A percentile compares a stretch with the other conserved stretches of the same genome.
These are phyloP conservation scores for Sphecodes monilicornis DNA, from an alignment of 2,888 invertebrate species.

Conservation along the genomic window DNA sequence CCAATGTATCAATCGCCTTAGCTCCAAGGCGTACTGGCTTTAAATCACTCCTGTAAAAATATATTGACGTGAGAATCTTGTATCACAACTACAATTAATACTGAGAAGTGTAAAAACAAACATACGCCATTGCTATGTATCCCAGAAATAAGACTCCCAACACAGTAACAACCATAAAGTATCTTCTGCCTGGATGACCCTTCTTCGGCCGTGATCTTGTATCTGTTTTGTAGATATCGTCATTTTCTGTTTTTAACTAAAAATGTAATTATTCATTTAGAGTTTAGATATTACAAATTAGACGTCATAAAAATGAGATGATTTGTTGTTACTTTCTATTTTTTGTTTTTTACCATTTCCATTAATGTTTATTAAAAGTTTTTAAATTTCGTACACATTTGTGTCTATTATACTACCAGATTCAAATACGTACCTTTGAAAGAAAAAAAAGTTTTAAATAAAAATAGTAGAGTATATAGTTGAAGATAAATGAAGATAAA, in stretches of 20 bases:
- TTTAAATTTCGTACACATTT: neutral
- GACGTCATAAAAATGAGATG: neutral
- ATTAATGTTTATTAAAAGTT: neutral
- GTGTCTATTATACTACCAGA: neutral
- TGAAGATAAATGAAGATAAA: neutral
- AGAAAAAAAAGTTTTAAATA: neutral
- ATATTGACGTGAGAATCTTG: neutral
- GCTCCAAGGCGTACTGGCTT: slow-evolving; percentile 77
- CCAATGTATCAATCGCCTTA: slow-evolving; percentile 89
- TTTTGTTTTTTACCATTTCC: neutral
- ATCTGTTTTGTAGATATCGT: slow-evolving; percentile 55
- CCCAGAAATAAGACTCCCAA: slow-evolving; percentile 75
- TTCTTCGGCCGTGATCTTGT: slow-evolving; percentile 71
- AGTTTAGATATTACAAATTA: neutral
- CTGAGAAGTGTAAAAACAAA: slow-evolving; percentile 4
- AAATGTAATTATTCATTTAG: slow-evolving; percentile 28
- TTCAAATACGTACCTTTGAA: neutral
- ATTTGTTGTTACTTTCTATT: neutral
- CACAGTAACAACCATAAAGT: slow-evolving; percentile 68
- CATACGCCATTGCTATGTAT: slow-evolving; percentile 79
- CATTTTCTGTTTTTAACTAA: slow-evolving; percentile 72
- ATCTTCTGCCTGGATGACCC: slow-evolving; percentile 66
- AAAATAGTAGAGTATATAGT: neutral
- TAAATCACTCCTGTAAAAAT: slow-evolving; percentile 48
- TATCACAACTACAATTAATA: neutral